These are phyloP conservation scores for Parochlus steinenii DNA, from an alignment of 2,888 invertebrate genomes.

Conservation along the genomic window DNA sequence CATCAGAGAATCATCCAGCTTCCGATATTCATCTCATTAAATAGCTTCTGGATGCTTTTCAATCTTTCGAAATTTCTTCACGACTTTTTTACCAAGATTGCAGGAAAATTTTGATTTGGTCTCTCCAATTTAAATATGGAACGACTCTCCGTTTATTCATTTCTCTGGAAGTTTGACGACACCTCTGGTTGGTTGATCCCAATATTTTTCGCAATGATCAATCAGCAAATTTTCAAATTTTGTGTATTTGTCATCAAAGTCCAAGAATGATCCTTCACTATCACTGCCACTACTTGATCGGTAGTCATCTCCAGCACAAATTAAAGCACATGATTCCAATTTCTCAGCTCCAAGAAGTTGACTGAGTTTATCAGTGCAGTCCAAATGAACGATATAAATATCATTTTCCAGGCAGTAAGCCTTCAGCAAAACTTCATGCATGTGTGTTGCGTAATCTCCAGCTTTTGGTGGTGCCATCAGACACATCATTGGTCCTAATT, in stretches of 20 bases:
- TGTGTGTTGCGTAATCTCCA: slow-evolving; percentile 59
- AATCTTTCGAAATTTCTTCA: not conserved
- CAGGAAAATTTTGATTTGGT: not conserved
- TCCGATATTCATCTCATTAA: too few relatives aligned
- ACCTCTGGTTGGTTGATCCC: slow-evolving; percentile 3
- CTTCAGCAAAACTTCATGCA: slow-evolving; percentile 59
- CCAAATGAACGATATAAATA: slow-evolving; percentile 51
- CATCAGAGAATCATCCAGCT: too few relatives aligned
- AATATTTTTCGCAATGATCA: slow-evolving; percentile 9
- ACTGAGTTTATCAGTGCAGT: slow-evolving; percentile 33
- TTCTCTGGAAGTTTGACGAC: slow-evolving; percentile 9
- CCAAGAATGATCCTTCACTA: slow-evolving; percentile 9
- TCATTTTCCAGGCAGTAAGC: slow-evolving; percentile 67
- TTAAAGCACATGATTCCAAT: slow-evolving; percentile 33
- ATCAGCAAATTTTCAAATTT: slow-evolving; percentile 7
- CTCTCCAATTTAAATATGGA: not conserved
- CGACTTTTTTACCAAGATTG: not conserved
- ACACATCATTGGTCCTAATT: slow-evolving; percentile 45
- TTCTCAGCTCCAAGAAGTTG: slow-evolving; percentile 34
- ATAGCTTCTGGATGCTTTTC: too few relatives aligned
- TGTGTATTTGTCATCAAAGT: slow-evolving; percentile 8
- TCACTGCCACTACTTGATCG: too few relatives aligned
- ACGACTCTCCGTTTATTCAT: slow-evolving; percentile 3
- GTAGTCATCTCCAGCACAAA: slow-evolving; percentile 17
- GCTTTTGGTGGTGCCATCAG: slow-evolving; percentile 47